Evolutionary conservation across 2,888 invertebrate species (phyloP).

Genomic region (Sarcophaga rosellei): DNA sequence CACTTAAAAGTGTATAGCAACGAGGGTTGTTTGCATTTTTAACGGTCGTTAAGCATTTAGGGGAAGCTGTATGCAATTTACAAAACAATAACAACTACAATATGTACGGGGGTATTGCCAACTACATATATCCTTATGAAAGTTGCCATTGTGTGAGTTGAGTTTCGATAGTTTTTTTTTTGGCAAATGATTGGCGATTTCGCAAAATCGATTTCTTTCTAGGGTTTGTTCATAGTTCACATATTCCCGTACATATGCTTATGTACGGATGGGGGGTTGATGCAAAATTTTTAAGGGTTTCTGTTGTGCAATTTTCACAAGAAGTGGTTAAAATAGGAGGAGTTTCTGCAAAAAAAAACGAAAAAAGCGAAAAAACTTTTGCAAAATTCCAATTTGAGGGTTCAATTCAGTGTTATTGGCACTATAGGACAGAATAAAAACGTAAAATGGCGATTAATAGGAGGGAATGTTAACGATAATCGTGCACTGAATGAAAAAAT

Average conservation of each 20-base stretch:
- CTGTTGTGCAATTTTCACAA: background rate
- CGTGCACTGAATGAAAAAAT: background rate
- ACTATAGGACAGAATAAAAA: background rate
- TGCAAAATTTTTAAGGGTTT: conserved; percentile 45
- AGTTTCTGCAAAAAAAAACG: conserved; percentile 47
- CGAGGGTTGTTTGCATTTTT: conserved; percentile 56
- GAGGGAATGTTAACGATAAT: background rate
- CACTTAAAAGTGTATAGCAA: conserved; percentile 25
- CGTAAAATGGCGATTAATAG: background rate
- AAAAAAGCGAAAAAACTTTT: background rate
- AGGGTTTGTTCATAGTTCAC: conserved; percentile 7
- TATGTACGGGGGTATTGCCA: conserved; percentile 10
- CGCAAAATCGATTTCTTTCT: conserved; percentile 14
- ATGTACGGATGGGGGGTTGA: background rate
- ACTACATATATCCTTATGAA: background rate
- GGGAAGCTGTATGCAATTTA: conserved; percentile 42
- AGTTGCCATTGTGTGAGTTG: background rate
- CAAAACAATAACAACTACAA: background rate
- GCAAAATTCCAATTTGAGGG: conserved; percentile 39
- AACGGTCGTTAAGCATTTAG: conserved; percentile 39
- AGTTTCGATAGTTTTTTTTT: too few species aligned
- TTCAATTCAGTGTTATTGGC: conserved; percentile 35
- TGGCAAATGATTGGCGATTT: conserved; percentile 66
- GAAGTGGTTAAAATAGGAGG: conserved; percentile 56
- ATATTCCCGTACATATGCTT: background rate